Evolutionary conservation across 92 coral and sea anemone species (phyloP).

Genomic region (Heliopora coerulea): DNA sequence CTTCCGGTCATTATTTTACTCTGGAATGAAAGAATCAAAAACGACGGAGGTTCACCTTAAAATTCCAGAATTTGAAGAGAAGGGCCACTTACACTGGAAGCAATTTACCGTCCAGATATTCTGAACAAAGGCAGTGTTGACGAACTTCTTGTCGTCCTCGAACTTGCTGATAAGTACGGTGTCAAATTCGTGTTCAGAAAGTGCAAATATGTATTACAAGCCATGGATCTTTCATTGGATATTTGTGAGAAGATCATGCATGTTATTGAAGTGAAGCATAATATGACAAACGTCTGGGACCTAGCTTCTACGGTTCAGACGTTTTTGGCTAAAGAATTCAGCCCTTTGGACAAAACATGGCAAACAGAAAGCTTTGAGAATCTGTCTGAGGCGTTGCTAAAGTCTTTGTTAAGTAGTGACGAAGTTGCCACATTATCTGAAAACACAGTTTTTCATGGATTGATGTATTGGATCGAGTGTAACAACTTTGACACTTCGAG

Average conservation of each 20-base stretch:
- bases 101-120: slow-evolving; percentile 8
- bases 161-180: slow-evolving; percentile 7
- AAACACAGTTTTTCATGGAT: slow-evolving; percentile 86
- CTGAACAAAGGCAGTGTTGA: not conserved
- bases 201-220: slow-evolving; percentile 10
- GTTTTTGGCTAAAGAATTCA: slow-evolving; percentile 68
- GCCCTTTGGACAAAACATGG: slow-evolving; percentile 88
- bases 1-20: slow-evolving; percentile 21
- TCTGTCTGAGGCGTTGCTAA: not conserved
- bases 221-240: not conserved
- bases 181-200: slow-evolving; percentile 13
- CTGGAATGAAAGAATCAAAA: slow-evolving; percentile 13
- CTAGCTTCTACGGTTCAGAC: not conserved
- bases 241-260: slow-evolving; percentile 2
- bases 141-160: not conserved
- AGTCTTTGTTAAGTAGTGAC: not conserved
- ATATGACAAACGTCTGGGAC: not conserved
- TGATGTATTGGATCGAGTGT: slow-evolving; percentile 74
- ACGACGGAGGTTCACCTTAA: slow-evolving; percentile 5
- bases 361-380: slow-evolving; percentile 60
- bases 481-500: too few relatives aligned
- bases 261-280: slow-evolving; percentile 14
- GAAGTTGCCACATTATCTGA: slow-evolving; percentile 74
- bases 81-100: not conserved
- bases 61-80: not conserved